Evolutionary conservation across 2,113 vertebrate genomes (phyloP), one percentile per base, ranked within the genome.

Genomic region (Chrysemys picta): DNA sequence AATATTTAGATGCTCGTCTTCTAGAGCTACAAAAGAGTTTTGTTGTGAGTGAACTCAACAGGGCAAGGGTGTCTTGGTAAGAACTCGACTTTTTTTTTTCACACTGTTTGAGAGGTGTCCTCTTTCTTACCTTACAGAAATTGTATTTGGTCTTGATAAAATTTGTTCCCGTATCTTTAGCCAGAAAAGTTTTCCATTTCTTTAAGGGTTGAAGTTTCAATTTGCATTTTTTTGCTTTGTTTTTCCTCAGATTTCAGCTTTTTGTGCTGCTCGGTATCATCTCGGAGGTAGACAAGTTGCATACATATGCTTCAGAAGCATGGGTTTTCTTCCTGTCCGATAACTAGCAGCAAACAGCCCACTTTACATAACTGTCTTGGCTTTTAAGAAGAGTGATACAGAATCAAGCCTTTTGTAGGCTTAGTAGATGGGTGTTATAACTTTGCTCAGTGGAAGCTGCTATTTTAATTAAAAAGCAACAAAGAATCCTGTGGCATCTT

Each of bases 181-280:
- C 0, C 3, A 69, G 65, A 52, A 35, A 16, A 1, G 1, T 2
- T 7, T 65, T 17, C 3, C 0, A 2, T 75, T 50, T 17, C 81
- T 62, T 38, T 29, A 1, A 3, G 35, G 17, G 50, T 50, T 25
- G 65, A 1, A 31, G 4, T 1, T 1, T 0, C 62, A 0, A 1
- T 21, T 87, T 14, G 4, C 59, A 35, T 9, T 1, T 1, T 0
- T 62, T 1, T n/a, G 85, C 95, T 94, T 91, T 90, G 97, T 96
- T 95, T 21, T 94, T 86, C 97, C 93, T 94, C 6, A 98, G 98
- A 96, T 97, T 84, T 97, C 97, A 94, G 87, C 96, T 97, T 96
- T 94, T 93, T 98, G 82, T 98, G 97, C 97, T 98, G 98, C 82
- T 93, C 93, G 1, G 90, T 89, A 88, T 85, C 92, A 8, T 42